These are phyloP conservation scores for Onthophagus taurus DNA, from an alignment of 1,140 invertebrate species.

Conservation along the genomic window DNA sequence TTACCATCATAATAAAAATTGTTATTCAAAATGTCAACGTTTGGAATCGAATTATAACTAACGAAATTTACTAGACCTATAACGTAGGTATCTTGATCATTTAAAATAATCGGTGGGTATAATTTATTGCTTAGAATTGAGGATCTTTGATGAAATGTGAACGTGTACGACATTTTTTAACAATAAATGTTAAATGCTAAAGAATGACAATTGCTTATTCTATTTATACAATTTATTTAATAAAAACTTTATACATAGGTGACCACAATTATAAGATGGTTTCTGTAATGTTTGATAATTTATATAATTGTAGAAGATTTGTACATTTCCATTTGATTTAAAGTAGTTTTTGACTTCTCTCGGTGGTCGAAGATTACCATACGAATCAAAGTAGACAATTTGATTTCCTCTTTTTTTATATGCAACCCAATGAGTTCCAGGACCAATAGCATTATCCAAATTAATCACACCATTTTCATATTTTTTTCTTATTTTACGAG, in stretches of 20 bases:
- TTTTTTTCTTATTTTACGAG: background rate
- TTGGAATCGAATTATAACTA: conserved; percentile 13
- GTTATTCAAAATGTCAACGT: conserved; percentile 4
- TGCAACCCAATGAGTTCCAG: conserved; percentile 31
- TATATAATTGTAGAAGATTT: conserved; percentile 14
- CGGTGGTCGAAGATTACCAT: conserved; percentile 28
- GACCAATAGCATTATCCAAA: conserved; percentile 22
- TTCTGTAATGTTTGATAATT: conserved; percentile 6
- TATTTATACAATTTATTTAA: conserved; percentile 7
- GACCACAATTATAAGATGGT: conserved; percentile 15
- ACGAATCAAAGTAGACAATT: conserved; percentile 30
- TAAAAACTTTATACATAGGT: conserved; percentile 14
- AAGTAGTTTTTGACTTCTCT: conserved; percentile 25
- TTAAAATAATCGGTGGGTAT: conserved; percentile 8
- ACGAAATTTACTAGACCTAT: conserved; percentile 12
- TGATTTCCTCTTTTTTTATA: conserved; percentile 26
- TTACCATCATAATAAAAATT: background rate
- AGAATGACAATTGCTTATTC: too few relatives aligned
- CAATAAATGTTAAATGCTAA: too few relatives aligned
- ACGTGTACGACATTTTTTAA: conserved; percentile 10
- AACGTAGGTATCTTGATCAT: conserved; percentile 3
- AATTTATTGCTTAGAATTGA: conserved; percentile 4
- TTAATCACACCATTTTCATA: conserved; percentile 27
- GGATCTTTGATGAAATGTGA: conserved; percentile 10
- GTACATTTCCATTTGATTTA: background rate